These are phyloP conservation scores for Pseudomyrmex flavicornis DNA, from an alignment of 1,140 invertebrate species.

Conservation along the genomic window DNA sequence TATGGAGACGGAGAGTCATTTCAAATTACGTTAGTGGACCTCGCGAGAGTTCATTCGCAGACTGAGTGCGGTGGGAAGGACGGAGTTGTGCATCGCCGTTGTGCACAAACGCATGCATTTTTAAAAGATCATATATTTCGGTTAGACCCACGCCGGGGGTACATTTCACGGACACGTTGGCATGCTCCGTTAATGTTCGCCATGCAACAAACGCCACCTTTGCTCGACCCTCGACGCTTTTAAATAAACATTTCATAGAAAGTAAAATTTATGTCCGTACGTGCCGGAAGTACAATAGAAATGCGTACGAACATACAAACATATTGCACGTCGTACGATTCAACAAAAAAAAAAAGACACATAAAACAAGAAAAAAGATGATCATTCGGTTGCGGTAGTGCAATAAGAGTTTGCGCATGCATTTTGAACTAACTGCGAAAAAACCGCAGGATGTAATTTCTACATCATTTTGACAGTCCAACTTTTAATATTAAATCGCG, in stretches of 20 bases:
- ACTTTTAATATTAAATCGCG: not conserved
- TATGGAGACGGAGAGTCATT: slow-evolving; percentile 8
- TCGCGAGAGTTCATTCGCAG: slow-evolving; percentile 48
- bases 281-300: slow-evolving; percentile 1
- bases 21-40: slow-evolving; percentile 31
- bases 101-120: slow-evolving; percentile 48
- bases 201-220: slow-evolving; percentile 54
- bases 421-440: not conserved
- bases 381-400: not conserved
- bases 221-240: slow-evolving; percentile 21
- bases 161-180: slow-evolving; percentile 57
- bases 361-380: not conserved
- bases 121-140: slow-evolving; percentile 54
- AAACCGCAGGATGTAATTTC: not conserved
- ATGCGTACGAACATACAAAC: not conserved
- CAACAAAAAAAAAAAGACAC: not conserved
- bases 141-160: slow-evolving; percentile 46
- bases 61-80: slow-evolving; percentile 37
- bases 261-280: slow-evolving; percentile 34
- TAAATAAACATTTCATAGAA: slow-evolving; percentile 53
- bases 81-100: slow-evolving; percentile 43
- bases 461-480: not conserved
- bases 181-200: slow-evolving; percentile 46
- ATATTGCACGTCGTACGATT: slow-evolving; percentile 19
- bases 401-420: not conserved